Evolutionary conservation across 2,888 invertebrate species (phyloP), one percentile per base, ranked within the genome.

Genomic region (Alloscopus bannaensis): DNA sequence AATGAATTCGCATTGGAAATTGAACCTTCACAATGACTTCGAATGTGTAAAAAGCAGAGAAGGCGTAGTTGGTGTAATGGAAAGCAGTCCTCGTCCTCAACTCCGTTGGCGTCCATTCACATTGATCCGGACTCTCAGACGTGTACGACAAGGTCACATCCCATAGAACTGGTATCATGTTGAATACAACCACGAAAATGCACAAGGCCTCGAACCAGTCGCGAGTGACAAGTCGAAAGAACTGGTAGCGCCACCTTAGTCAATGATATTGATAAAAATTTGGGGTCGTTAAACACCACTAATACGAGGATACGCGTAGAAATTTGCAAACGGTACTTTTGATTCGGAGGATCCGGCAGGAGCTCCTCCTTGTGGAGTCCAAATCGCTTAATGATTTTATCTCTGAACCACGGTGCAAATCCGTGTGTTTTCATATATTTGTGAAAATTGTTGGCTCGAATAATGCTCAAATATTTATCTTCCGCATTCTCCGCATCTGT

Each of bases 401-500:
- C 88, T 0, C 90, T 88, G 0, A 90, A 86, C 89, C 90, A 90
- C 0, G 90, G 88, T 0, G 90, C 89, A 80, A 89, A 87, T 3
- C 84, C 83, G 11, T 66, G 69, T 24, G 79, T 79, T 16, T 59
- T 36, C 79, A 75, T 81, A 42, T 83, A 75, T 42, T 75, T 83
- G 18, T 73, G 50, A 18, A 85, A 81, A 28, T 84, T 81, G 3
- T 57, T 24, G n/a, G 83, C 79, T 62, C 80, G 80, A 3, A 85
- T 66, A 13, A 84, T 50, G 22, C 57, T 28, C 13, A 81, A 64
- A 16, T 66, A 45, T 24, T 89, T 88, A 75, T 91, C 91, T 0
- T 90, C 89, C 0, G 90, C 90, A 0, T 89, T 88, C 55, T 91
- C 91, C 0, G 90, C 90, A 0, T 90, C 90, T 68, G 91, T 91